These are phyloP conservation scores for Nomada ruficornis DNA, from an alignment of 2,888 invertebrate species.

Conservation along the genomic window DNA sequence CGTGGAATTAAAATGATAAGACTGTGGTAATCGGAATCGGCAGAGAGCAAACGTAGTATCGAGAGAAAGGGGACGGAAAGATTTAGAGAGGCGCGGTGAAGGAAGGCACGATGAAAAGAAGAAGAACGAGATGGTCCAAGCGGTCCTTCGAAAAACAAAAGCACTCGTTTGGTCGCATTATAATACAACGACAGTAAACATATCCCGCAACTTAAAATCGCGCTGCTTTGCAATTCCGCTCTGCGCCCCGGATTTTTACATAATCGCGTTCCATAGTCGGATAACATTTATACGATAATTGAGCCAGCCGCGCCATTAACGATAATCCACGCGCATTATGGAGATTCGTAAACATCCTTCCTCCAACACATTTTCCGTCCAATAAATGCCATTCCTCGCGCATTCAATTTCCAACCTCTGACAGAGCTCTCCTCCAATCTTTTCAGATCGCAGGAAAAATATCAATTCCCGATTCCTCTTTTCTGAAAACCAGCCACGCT, in stretches of 20 bases:
- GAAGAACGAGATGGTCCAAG: slow-evolving; percentile 61
- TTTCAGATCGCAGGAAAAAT: too few relatives aligned
- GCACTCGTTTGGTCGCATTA: slow-evolving; percentile 76
- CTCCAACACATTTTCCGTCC: slow-evolving; percentile 3
- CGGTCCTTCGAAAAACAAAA: slow-evolving; percentile 81
- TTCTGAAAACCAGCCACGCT: too few relatives aligned
- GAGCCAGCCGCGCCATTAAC: slow-evolving; percentile 44
- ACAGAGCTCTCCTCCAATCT: too few relatives aligned
- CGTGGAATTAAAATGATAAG: background rate
- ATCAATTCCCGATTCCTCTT: too few relatives aligned
- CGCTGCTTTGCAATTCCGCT: slow-evolving; percentile 66
- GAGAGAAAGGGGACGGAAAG: background rate
- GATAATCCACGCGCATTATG: slow-evolving; percentile 75
- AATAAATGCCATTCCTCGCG: background rate
- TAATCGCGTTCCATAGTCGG: slow-evolving; percentile 76
- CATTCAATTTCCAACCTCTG: too few relatives aligned
- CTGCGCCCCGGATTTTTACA: slow-evolving; percentile 77
- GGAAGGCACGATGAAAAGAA: slow-evolving; percentile 53
- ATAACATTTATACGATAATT: slow-evolving; percentile 77
- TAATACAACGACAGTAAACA: slow-evolving; percentile 74
- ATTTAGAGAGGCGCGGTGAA: slow-evolving; percentile 42
- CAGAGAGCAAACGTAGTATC: background rate
- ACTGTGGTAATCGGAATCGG: slow-evolving; percentile 3
- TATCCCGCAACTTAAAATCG: slow-evolving; percentile 65
- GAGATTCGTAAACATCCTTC: slow-evolving; percentile 53